Conservation (phyloP, 2,797 vertebrate species). For the Mionectes olivaceus region DNA sequence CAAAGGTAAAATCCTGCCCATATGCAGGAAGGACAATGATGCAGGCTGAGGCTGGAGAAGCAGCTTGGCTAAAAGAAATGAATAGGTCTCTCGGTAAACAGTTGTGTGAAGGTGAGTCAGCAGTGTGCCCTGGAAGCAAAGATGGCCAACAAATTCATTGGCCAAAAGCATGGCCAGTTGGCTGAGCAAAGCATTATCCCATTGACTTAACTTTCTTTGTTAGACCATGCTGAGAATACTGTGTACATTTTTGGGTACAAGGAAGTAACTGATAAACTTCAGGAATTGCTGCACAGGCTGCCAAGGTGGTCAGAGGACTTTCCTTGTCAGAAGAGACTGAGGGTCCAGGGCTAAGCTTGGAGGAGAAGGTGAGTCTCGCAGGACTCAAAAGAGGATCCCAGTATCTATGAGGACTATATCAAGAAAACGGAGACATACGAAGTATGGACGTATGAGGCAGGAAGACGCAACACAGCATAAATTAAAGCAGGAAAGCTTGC, state of each 20-base stretch:
- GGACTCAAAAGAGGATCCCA: neutral
- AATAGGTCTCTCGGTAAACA: neutral
- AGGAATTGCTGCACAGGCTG: neutral
- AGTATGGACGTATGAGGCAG: neutral
- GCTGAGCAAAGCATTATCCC: neutral
- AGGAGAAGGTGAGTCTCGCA: neutral
- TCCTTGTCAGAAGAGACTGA: neutral
- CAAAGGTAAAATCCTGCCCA: neutral
- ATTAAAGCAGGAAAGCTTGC: neutral
- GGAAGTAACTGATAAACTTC: neutral
- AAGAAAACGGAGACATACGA: neutral
- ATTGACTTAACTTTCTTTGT: neutral
- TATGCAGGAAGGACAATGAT: neutral
- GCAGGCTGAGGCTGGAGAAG: neutral
- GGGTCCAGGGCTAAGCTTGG: neutral
- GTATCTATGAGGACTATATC: neutral
- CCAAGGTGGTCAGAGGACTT: neutral
- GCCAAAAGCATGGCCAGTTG: neutral
- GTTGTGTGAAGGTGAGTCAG: neutral
- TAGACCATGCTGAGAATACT: neutral
- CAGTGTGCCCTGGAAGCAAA: neutral
- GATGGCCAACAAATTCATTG: neutral
- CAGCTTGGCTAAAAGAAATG: neutral
- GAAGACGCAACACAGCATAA: neutral
- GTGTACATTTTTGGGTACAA: neutral